Base-by-base conservation (phyloP, 1,140 invertebrate genomes). In the Bombus sibiricus region DNA sequence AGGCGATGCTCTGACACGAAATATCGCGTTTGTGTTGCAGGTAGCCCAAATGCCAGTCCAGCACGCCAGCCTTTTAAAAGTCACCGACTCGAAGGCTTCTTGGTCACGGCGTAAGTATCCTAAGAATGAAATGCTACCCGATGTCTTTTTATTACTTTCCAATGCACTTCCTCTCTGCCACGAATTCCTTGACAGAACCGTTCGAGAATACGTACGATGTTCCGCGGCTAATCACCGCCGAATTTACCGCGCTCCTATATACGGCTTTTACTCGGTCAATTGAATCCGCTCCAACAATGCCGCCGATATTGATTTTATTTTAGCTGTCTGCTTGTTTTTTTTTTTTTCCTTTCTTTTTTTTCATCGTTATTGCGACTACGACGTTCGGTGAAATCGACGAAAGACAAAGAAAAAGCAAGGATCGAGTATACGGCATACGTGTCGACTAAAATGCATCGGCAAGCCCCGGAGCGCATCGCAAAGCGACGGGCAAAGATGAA, bases 11-110 rank as follows among this genome's bases (percentile, higher is more conserved):
- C 18, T 81, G 59, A 83, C 76, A 72, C 25, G 72, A 15, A 79
- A n/a, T 62, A 79, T 84, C 66, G 64, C 76, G 76, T 89, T 83
- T 86, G 28, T 75, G 79, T 89, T 89, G 64, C 85, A 89, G 88
- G 12, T 78, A 81, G 66, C 64, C 76, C 88, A 88, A 74, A 89
- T 89, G 88, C 76, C 81, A 83, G 83, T 77, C 66, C 79, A 77
- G 34, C 84, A 80, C 81, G 85, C 53, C 59, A 69, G 73, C 71
- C 59, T 69, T 64, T 10, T 39, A 41, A 59, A 86, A 77, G 66
- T 77, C 69, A 28, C 53, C 77, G 47, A 69, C 75, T 75, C 69
- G 34, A 71, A 75, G 86, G 68, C 75, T 80, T 64, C 75, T 89
- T 89, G 43, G 74, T 68, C 68, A 43, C 34, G 69, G 81, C 74